Conservation (phyloP, 2,888 invertebrate species). For the Eilema depressum region DNA sequence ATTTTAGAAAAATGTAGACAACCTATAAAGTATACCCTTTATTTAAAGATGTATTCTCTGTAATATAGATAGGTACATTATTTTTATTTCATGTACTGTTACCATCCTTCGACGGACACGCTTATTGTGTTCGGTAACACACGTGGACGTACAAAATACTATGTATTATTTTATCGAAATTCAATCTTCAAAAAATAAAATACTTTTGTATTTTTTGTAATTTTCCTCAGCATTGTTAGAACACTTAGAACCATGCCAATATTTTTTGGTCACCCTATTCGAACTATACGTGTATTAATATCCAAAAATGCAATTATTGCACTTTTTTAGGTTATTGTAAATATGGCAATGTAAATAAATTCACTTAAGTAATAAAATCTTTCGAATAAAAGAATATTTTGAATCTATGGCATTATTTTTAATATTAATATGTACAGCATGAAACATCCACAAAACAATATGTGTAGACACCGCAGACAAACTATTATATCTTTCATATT, state of each 20-base stretch:
- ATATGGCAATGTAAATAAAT: conserved; percentile 56
- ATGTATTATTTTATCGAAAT: not conserved
- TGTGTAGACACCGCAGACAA: not conserved
- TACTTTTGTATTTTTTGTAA: not conserved
- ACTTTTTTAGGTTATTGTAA: conserved; percentile 37
- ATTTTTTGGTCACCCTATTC: conserved; percentile 19
- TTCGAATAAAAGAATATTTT: not conserved
- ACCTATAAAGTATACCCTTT: not conserved
- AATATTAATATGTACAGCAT: conserved; percentile 13
- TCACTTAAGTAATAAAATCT: conserved; percentile 24
- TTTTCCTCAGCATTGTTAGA: not conserved
- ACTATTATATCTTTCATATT: not conserved
- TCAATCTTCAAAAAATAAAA: not conserved
- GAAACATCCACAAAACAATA: not conserved
- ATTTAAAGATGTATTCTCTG: not conserved
- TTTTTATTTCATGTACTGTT: not conserved
- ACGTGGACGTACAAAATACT: not conserved
- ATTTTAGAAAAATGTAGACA: not conserved
- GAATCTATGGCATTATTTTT: conserved; percentile 6
- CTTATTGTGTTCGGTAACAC: not conserved
- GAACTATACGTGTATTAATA: conserved; percentile 38
- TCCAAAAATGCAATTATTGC: conserved; percentile 39
- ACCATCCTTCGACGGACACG: not conserved
- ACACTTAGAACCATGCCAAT: not conserved
- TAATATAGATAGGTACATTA: not conserved